Conservation (phyloP, 1,140 invertebrate genomes). For the Drosophila varians region DNA sequence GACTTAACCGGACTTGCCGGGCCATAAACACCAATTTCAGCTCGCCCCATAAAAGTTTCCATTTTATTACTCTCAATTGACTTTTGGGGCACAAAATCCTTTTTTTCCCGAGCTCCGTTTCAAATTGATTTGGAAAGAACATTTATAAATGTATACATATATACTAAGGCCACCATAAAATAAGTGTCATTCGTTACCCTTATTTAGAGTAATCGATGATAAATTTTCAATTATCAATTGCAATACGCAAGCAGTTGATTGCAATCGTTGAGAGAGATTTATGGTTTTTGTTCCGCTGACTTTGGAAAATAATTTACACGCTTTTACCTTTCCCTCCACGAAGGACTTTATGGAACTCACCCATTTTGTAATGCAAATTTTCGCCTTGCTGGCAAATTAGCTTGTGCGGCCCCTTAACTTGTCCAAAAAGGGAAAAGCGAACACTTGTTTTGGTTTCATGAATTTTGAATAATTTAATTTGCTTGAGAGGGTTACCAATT, state of each 20-base stretch:
- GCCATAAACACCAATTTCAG: conserved; percentile 43
- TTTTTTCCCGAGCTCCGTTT: conserved; percentile 19
- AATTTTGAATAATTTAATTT: conserved; percentile 5
- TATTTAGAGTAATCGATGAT: conserved; percentile 30
- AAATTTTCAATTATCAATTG: conserved; percentile 48
- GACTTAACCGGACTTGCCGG: conserved; percentile 36
- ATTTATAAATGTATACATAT: not conserved
- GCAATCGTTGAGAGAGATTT: conserved; percentile 34
- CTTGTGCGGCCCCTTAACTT: conserved; percentile 23
- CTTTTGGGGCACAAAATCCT: conserved; percentile 18
- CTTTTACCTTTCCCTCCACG: conserved; percentile 4
- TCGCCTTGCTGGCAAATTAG: conserved; percentile 43
- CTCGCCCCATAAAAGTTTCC: conserved; percentile 46
- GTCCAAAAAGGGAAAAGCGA: conserved; percentile 31
- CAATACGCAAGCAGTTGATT: not conserved
- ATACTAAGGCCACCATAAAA: not conserved
- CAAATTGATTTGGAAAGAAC: not conserved
- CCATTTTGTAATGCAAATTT: conserved; percentile 48
- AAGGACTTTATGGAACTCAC: not conserved
- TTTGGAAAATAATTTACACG: conserved; percentile 34
- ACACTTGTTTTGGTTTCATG: conserved; percentile 45
- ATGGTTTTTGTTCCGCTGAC: conserved; percentile 34
- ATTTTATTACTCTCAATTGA: conserved; percentile 56
- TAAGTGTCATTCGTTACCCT: not conserved
- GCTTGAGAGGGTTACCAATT: not conserved